Evolutionary conservation across 2,113 vertebrate species (phyloP).

Genomic region (Salminus brasiliensis): DNA sequence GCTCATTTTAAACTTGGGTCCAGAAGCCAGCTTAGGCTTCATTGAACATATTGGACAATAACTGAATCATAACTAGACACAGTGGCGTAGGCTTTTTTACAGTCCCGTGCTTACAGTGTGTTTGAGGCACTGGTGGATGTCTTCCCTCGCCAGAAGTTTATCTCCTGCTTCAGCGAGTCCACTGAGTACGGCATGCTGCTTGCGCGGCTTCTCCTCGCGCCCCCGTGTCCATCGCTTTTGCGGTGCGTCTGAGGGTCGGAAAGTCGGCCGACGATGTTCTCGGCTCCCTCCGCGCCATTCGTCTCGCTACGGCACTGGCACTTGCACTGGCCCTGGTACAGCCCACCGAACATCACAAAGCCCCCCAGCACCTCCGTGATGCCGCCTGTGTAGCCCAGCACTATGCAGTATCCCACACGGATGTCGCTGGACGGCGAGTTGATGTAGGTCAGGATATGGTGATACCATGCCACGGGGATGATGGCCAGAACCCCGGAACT

Average conservation of each 20-base stretch:
- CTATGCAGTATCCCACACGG: slow-evolving; percentile 81
- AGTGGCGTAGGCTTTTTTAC: background rate
- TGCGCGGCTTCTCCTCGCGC: background rate
- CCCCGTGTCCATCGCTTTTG: background rate
- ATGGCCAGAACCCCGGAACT: slow-evolving; percentile 81
- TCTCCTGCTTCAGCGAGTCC: background rate
- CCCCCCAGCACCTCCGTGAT: slow-evolving; percentile 82
- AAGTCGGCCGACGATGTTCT: background rate
- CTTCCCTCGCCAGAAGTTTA: background rate
- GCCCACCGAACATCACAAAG: slow-evolving; percentile 77
- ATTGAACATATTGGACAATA: too few relatives aligned
- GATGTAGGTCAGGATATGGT: slow-evolving; percentile 59
- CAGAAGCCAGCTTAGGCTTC: too few relatives aligned
- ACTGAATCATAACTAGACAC: too few relatives aligned
- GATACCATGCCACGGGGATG: slow-evolving; percentile 88
- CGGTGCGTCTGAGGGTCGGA: background rate
- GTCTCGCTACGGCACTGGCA: background rate
- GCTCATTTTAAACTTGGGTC: too few relatives aligned
- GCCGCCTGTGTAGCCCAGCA: slow-evolving; percentile 88
- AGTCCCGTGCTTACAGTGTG: background rate
- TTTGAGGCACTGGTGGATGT: background rate
- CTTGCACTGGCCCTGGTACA: background rate
- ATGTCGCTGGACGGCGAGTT: slow-evolving; percentile 56
- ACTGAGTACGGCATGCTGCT: slow-evolving; percentile 2
- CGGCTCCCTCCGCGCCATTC: background rate